phyloP scores from a whole-genome alignment of 2,888 invertebrate species.

The Lasioglossum morio region DNA sequence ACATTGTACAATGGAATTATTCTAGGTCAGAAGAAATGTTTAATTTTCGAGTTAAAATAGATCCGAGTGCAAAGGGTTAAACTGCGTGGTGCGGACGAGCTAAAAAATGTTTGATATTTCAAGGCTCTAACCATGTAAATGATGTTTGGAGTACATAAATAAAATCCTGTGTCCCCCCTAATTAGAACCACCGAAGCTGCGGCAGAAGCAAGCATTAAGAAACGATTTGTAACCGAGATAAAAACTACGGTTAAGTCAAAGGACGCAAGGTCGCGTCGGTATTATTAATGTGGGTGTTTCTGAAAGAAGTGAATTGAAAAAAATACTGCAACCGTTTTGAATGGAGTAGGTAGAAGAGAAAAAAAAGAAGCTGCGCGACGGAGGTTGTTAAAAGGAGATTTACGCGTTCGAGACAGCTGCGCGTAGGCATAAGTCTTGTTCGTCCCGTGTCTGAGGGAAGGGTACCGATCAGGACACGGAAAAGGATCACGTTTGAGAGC shows the following conservation, averaged over 20 bases:
- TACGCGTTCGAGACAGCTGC: conserved; percentile 70
- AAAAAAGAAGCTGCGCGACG: conserved; percentile 6
- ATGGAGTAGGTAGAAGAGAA: conserved; percentile 5
- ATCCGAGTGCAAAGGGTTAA: too few species aligned
- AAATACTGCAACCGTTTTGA: conserved; percentile 38
- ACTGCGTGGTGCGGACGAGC: background rate
- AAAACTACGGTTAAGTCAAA: background rate
- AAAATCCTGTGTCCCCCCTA: background rate
- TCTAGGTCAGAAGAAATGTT: too few species aligned
- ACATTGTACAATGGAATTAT: too few species aligned
- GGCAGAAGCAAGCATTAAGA: background rate
- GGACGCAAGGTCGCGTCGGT: background rate
- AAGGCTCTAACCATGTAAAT: background rate
- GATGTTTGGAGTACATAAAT: background rate
- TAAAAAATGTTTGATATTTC: background rate
- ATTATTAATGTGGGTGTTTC: background rate
- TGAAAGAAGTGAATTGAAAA: conserved; percentile 61
- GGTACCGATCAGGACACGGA: conserved; percentile 71
- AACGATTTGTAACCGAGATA: background rate
- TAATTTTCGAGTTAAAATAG: too few species aligned
- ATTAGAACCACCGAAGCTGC: background rate
- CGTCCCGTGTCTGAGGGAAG: conserved; percentile 66
- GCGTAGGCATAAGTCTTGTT: conserved; percentile 60
- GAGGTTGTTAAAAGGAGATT: conserved; percentile 42
- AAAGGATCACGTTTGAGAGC: conserved; percentile 81